These are phyloP conservation scores for Eulacestoma nigropectus DNA, from an alignment of 2,113 vertebrate genomes.

Conservation along the genomic window DNA sequence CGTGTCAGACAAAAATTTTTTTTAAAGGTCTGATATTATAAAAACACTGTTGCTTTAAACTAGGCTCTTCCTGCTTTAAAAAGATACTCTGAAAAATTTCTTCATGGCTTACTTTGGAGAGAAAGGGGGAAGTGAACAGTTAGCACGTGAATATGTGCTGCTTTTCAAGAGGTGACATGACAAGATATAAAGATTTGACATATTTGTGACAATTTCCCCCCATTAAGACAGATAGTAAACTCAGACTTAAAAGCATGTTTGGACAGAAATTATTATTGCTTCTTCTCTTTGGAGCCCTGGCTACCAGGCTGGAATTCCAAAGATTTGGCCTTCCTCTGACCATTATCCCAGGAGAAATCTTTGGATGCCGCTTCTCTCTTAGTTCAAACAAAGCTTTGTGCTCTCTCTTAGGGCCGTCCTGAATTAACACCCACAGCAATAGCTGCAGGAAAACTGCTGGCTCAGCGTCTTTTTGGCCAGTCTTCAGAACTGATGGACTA, in stretches of 20 bases:
- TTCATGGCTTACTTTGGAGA: not conserved
- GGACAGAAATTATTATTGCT: not conserved
- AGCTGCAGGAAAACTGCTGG: constrained; percentile 87
- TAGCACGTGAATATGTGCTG: not conserved
- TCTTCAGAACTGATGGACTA: constrained; percentile 88
- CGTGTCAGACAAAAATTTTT: not conserved
- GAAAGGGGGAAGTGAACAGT: not conserved
- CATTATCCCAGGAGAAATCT: not conserved
- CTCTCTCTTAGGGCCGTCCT: constrained; percentile 81
- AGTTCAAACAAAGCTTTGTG: not conserved
- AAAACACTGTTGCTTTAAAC: not conserved
- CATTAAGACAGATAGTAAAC: not conserved
- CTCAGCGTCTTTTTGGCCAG: constrained; percentile 76
- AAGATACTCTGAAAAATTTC: not conserved
- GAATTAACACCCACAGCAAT: constrained; percentile 92
- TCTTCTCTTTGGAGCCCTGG: not conserved
- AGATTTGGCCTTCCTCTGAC: not conserved
- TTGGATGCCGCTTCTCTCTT: not conserved
- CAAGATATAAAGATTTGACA: not conserved
- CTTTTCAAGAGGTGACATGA: not conserved
- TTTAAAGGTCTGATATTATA: not conserved
- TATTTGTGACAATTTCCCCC: not conserved
- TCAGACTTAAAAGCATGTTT: not conserved
- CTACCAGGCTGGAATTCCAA: constrained; percentile 6
- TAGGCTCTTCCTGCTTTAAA: not conserved